Conservation (phyloP, 2,113 vertebrate species). For the Petrocephalus zakoni region DNA sequence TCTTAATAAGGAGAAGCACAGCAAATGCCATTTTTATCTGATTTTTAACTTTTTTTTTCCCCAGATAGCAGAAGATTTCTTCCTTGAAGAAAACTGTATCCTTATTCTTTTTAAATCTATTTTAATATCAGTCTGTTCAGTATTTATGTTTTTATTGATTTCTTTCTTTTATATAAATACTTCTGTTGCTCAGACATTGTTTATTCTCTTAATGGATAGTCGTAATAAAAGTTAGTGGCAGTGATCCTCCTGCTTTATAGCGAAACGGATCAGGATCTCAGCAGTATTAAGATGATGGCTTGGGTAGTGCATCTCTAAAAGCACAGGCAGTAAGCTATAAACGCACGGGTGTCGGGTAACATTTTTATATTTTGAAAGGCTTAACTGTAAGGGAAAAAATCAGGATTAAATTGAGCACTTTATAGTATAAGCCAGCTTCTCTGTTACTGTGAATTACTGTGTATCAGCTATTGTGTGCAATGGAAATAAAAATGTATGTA, state of each 20-base stretch:
- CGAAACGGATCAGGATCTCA: background rate
- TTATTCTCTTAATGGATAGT: background rate
- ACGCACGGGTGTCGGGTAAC: background rate
- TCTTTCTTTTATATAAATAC: background rate
- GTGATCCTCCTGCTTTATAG: background rate
- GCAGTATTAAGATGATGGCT: background rate
- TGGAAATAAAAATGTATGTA: background rate
- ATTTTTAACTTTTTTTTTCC: background rate
- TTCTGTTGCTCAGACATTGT: background rate
- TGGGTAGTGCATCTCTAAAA: background rate
- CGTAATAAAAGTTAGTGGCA: background rate
- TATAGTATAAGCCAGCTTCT: background rate
- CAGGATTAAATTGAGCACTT: background rate
- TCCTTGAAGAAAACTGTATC: slow-evolving; percentile 92
- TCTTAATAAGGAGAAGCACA: background rate
- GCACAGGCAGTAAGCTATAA: background rate
- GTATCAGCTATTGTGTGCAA: background rate
- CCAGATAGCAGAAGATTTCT: slow-evolving; percentile 88
- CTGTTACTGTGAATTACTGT: background rate
- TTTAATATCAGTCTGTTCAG: background rate
- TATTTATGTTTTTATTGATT: background rate
- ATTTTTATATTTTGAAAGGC: background rate
- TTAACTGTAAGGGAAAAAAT: background rate
- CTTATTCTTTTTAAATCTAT: slow-evolving; percentile 48
- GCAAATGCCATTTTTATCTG: background rate